Conservation (phyloP, 2,888 invertebrate species). For the Acronicta leporina region DNA sequence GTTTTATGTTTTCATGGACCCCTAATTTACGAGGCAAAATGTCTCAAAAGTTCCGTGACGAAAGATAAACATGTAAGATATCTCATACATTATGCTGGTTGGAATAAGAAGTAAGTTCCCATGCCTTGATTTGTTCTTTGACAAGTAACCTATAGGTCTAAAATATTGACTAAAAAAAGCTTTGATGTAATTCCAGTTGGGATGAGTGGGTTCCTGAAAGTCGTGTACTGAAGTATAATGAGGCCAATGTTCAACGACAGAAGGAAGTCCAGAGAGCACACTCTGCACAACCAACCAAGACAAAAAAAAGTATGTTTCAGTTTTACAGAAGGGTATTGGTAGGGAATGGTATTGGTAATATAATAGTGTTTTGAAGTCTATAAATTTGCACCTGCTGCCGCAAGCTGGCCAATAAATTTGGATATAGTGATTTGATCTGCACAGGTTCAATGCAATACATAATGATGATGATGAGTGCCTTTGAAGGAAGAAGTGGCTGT, state of each 20-base stretch:
- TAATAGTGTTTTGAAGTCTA: too few species aligned
- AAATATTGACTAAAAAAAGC: background rate
- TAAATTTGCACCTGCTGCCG: too few species aligned
- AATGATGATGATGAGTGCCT: too few species aligned
- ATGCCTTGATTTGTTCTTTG: background rate
- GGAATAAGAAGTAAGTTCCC: constrained; percentile 97
- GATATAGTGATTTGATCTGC: too few species aligned
- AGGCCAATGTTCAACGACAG: constrained; percentile 95
- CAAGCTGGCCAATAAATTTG: too few species aligned
- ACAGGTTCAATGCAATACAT: too few species aligned
- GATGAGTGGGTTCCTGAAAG: constrained; percentile 98
- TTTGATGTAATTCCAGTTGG: constrained; percentile 90
- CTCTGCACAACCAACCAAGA: constrained; percentile 91
- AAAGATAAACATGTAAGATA: constrained; percentile 97
- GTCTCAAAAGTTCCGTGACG: constrained; percentile 94
- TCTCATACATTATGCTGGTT: constrained; percentile 98
- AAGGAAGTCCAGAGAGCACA: constrained; percentile 95
- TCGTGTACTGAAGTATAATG: constrained; percentile 96
- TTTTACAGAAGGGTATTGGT: background rate
- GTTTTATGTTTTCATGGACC: constrained; percentile 99
- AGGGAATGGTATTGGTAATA: too few species aligned
- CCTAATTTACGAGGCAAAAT: constrained; percentile 98
- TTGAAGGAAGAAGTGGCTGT: too few species aligned
- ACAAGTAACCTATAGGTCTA: background rate
- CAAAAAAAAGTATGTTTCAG: constrained; percentile 89